Conservation (phyloP, 37 sponge, comb jelly and placozoan species). For the Spongia lamella region DNA sequence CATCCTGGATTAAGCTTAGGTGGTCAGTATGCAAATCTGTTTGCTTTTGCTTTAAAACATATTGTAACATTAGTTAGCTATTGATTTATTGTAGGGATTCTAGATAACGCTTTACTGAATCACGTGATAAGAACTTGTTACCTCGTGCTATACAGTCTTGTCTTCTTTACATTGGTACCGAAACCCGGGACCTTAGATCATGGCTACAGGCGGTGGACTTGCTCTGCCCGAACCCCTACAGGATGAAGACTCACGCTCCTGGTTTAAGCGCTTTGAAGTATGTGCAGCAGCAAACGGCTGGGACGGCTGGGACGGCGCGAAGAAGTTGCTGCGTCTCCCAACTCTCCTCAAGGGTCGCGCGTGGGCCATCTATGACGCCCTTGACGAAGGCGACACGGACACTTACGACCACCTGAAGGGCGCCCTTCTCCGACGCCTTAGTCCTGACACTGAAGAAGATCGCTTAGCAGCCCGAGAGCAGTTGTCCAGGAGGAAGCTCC, state of each 20-base stretch:
- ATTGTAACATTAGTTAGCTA: too few species aligned
- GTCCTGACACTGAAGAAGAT: conserved; percentile 13
- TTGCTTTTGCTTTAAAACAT: conserved; percentile 28
- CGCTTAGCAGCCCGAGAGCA: background rate
- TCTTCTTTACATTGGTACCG: too few species aligned
- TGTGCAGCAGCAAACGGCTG: background rate
- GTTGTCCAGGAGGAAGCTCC: background rate
- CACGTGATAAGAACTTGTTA: too few species aligned
- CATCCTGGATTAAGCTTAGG: conserved; percentile 28
- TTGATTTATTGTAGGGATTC: too few species aligned
- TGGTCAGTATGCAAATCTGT: background rate
- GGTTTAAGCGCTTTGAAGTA: too few species aligned
- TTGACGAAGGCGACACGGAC: background rate
- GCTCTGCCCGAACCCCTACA: too few species aligned
- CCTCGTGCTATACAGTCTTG: too few species aligned
- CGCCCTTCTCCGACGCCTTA: background rate
- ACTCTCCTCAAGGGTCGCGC: too few species aligned
- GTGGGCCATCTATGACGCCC: conserved; percentile 17
- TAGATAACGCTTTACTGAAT: too few species aligned
- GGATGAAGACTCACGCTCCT: too few species aligned
- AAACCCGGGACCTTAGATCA: too few species aligned
- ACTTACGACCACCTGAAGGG: background rate
- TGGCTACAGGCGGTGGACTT: background rate
- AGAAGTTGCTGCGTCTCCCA: conserved; percentile 10
- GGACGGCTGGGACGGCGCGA: background rate